phyloP scores from a whole-genome alignment of 1,140 invertebrate species.

The Camponotus floridanus region DNA sequence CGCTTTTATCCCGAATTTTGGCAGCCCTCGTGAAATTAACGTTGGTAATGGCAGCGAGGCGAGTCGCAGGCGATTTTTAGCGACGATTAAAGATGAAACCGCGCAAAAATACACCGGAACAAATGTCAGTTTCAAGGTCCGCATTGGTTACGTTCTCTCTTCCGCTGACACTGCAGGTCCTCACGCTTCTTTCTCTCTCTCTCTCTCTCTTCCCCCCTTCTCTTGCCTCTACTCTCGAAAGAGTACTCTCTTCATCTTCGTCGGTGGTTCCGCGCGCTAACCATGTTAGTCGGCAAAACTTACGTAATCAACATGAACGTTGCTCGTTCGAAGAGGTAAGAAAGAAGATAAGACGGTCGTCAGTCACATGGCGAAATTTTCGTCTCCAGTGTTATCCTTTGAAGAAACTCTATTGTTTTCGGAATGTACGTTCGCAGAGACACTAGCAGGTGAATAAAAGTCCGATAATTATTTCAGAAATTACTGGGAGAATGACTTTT shows the following conservation, averaged over 20 bases:
- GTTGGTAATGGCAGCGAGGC: neutral
- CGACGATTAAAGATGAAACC: constrained; percentile 43
- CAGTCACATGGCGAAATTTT: constrained; percentile 64
- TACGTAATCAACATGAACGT: constrained; percentile 72
- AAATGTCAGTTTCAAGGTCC: constrained; percentile 73
- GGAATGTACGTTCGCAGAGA: neutral
- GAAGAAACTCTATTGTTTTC: constrained; percentile 25
- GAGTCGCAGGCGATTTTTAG: constrained; percentile 31
- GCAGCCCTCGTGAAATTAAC: constrained; percentile 21
- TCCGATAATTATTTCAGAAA: constrained; percentile 39
- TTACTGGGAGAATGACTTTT: neutral
- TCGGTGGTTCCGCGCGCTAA: constrained; percentile 65
- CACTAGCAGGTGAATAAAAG: neutral
- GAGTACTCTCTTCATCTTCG: constrained; percentile 13
- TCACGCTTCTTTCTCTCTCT: neutral
- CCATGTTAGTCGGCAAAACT: constrained; percentile 72
- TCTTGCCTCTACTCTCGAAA: neutral
- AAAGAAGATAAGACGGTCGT: constrained; percentile 75
- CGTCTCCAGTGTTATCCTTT: neutral
- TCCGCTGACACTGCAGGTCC: constrained; percentile 28
- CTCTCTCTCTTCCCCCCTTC: no score
- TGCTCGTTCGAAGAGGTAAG: constrained; percentile 67
- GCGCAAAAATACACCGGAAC: constrained; percentile 58
- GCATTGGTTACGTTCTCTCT: constrained; percentile 10
- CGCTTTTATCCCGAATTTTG: neutral